Evolutionary conservation across 2,888 invertebrate species (phyloP), one percentile per base, ranked within the genome.

Genomic region (Halictus quadricinctus): DNA sequence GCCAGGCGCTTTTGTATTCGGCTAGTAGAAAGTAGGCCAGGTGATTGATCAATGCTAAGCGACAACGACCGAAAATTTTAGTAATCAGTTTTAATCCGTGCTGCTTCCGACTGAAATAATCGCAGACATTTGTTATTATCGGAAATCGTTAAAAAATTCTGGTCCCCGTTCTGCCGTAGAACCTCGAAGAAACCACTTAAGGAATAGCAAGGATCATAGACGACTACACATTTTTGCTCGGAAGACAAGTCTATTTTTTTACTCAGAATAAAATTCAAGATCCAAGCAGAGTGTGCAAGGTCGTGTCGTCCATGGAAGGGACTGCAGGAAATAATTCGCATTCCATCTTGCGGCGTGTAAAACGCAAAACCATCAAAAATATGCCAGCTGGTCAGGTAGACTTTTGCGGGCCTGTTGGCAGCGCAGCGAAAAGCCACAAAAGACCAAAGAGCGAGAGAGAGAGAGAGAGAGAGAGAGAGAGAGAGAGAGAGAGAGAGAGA

Each of bases 1-100:
- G 66, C 66, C 36, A 66, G 66, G 72, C n/a, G 36, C 72, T 48
- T 72, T 41, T 72, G n/a, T 41, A 46, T 48, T 41, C 72, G 41
- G 72, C 72, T 6, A 18, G 25, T 66, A 66, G 66, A 36, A 66
- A 66, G 29, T 29, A 66, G 66, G 66, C 29, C 66, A 66, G 36
- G 66, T 36, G 36, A 66, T 36, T 66, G 36, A 66, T 66, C 66
- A 66, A 66, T 66, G 18, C 18, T 66, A 18, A 66, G 66, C 29
- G 66, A 36, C 29, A 36, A 66, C 36, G 36, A 18, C n/a, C 18
- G 66, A 66, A 60, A 60, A 29, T 70, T 41, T 70, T 21, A n/a
- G 41, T 66, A 66, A 66, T 66, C 36, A 1, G 18, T 66, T 66
- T 36, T 29, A 66, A 66, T 29, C 60, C 60, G 60, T 60, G 60